Base-by-base conservation (phyloP, 2,113 vertebrate genomes). In the Vidua macroura region DNA sequence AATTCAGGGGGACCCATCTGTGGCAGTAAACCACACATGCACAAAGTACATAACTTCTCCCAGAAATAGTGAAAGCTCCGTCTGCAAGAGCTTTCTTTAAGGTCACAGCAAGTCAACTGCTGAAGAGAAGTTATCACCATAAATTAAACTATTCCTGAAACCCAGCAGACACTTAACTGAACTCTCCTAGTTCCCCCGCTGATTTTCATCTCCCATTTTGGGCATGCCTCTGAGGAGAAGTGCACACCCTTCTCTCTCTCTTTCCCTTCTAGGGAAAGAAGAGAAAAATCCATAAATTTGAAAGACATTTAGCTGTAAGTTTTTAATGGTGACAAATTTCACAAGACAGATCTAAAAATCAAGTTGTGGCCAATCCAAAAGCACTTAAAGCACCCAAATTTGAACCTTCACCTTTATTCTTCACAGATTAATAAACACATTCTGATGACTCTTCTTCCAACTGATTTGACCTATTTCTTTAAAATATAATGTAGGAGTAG, bases 371-470 rank as follows among this genome's bases (percentile, higher is more conserved):
- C 25, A 91, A 68, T 89, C 91, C 83, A 81, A 93, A 48, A 49
- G 8, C 43, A 86, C 92, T 95, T 12, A 11, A 4, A 75, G 6
- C 17, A 24, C 43, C 5, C 33, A 35, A 20, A 68, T 81, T 30
- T 11, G 23, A 74, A 67, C n/a, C 14, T 44, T 74, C 28, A 11
- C n/a, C 17, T 48, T 66, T 59, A 28, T 44, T 81, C 46, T 23
- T 56, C 37, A 46, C 7, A 44, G 30, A 74, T n/a, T 33, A 78
- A 58, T 66, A 44, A 69, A 53, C n/a, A 27, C 13, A 43, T 92
- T 97, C 95, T 95, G 94, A 96, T 76, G 51, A 86, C 70, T 92
- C 93, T 96, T 96, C 97, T 97, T 98, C 96, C 93, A 95, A 49
- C 89, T 94, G 85, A 92, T 81, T 76, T 86, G 90, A 94, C 23